A percentile compares a stretch with the other conserved stretches of the same genome.
Evolutionary conservation across 2,888 invertebrate species (phyloP).

Genomic region (Amphimallon solstitiale): DNA sequence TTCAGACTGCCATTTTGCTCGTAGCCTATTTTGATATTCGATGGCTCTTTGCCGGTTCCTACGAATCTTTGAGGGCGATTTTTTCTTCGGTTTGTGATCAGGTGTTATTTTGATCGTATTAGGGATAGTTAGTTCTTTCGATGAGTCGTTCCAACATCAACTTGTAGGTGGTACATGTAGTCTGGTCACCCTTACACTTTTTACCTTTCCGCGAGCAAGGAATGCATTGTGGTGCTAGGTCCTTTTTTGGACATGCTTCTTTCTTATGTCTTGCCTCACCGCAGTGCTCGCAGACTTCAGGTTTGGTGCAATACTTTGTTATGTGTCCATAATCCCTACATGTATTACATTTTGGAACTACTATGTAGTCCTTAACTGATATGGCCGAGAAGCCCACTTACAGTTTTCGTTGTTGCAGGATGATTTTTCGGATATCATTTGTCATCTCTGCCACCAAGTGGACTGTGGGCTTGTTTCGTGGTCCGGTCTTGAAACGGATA

Average conservation of each 20-base stretch:
- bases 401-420: not conserved
- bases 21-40: too few relatives aligned
- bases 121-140: constrained; percentile 30
- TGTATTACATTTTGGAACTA: not conserved
- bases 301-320: constrained; percentile 24
- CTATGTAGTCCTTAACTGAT: constrained; percentile 15
- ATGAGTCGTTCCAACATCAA: constrained; percentile 24
- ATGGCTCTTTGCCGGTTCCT: too few relatives aligned
- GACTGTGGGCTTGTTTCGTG: constrained; percentile 14
- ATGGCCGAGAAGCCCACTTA: constrained; percentile 32
- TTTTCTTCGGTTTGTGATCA: too few relatives aligned
- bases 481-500: constrained; percentile 34
- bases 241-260: not conserved
- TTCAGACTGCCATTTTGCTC: too few relatives aligned
- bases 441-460: constrained; percentile 26
- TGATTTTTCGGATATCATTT: not conserved
- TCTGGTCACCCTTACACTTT: not conserved
- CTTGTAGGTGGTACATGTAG: constrained; percentile 11
- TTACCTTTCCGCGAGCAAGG: constrained; percentile 6
- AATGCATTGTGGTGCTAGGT: not conserved
- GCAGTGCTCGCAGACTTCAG: constrained; percentile 30
- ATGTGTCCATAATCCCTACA: not conserved
- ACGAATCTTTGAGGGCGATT: too few relatives aligned
- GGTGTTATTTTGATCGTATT: too few relatives aligned
- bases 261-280: constrained; percentile 2